Evolutionary conservation across 2,888 invertebrate species (phyloP).

Genomic region (Metacarcinus magister): DNA sequence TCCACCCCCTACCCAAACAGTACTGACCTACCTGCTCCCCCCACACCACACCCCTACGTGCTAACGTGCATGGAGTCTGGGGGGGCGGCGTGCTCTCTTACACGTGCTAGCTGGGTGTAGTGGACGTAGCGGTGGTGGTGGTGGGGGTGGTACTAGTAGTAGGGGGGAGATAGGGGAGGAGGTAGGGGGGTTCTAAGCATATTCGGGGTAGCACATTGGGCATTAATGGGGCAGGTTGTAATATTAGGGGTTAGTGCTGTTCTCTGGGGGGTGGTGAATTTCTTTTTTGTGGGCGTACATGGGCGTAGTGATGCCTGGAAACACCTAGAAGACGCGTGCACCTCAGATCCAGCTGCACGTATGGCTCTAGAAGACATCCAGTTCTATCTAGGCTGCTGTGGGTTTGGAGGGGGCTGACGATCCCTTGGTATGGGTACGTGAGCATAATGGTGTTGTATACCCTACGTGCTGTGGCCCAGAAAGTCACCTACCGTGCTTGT

Average conservation of each 20-base stretch:
- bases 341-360: neutral
- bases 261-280: neutral
- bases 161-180: neutral
- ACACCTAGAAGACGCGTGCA: neutral
- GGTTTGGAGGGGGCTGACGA: neutral
- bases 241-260: neutral
- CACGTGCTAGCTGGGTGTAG: neutral
- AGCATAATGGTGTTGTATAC: neutral
- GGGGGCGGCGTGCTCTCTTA: neutral
- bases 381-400: conserved; percentile 8
- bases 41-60: neutral
- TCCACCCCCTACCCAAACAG: neutral
- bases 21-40: neutral
- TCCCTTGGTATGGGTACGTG: neutral
- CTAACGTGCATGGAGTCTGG: neutral
- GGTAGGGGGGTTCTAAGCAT: neutral
- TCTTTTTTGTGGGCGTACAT: neutral
- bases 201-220: neutral
- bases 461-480: neutral
- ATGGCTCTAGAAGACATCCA: neutral
- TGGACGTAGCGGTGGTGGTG: neutral
- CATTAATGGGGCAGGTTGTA: neutral
- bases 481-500: neutral
- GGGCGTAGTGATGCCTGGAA: neutral
- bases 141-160: neutral